A percentile compares a stretch with the other conserved stretches of the same genome.
Evolutionary conservation across 1,140 invertebrate genomes (phyloP).

Genomic region (Drosophila albomicans): DNA sequence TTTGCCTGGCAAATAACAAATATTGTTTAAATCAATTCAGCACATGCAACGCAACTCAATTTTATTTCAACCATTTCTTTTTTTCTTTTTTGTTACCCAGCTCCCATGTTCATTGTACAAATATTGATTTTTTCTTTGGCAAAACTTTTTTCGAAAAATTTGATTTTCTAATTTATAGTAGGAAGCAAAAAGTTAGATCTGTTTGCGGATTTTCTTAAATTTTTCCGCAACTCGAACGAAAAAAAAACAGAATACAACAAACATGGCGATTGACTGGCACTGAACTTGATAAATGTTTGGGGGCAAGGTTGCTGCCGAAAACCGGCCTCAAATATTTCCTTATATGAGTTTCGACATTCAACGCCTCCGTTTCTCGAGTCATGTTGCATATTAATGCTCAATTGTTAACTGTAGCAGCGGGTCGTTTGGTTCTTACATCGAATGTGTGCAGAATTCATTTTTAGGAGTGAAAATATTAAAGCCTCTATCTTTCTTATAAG

Average conservation of each 20-base stretch:
- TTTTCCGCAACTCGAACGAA: background rate
- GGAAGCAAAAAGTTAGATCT: conserved; percentile 33
- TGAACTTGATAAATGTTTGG: conserved; percentile 65
- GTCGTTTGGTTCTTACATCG: background rate
- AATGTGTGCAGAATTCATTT: too few species aligned
- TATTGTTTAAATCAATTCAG: conserved; percentile 72
- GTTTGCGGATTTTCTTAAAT: conserved; percentile 22
- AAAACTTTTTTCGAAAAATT: conserved; percentile 60
- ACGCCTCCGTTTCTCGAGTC: conserved; percentile 58
- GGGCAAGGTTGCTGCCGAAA: conserved; percentile 53
- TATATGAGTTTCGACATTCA: conserved; percentile 54
- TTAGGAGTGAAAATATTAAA: too few species aligned
- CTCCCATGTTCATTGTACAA: conserved; percentile 44
- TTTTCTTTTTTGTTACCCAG: conserved; percentile 1
- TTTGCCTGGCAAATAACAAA: conserved; percentile 55
- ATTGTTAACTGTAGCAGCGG: background rate
- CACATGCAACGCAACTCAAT: conserved; percentile 49
- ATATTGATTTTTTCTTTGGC: conserved; percentile 73
- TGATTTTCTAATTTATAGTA: conserved; percentile 55
- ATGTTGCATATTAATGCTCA: conserved; percentile 44
- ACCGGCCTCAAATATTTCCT: conserved; percentile 37
- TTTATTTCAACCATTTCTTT: conserved; percentile 33
- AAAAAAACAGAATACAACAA: conserved; percentile 5
- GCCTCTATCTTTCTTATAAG: too few species aligned
- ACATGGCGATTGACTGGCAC: conserved; percentile 26